phyloP scores from a whole-genome alignment of 2,888 invertebrate species.

The Falcaria lacertinaria region DNA sequence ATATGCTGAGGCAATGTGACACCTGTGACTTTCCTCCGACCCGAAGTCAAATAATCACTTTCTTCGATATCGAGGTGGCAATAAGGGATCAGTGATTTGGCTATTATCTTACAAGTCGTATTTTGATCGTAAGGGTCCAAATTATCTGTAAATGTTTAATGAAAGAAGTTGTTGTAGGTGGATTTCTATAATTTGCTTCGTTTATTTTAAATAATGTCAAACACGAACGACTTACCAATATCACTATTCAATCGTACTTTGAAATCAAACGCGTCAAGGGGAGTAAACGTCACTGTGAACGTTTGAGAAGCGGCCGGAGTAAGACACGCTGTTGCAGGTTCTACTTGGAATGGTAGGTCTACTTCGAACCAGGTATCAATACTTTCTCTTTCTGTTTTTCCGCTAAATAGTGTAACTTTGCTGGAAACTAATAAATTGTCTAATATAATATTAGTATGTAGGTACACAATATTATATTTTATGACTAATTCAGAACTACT shows the following conservation, averaged over 20 bases:
- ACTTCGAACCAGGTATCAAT: conserved; percentile 69
- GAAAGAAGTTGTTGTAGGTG: too few relatives aligned
- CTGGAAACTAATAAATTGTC: conserved; percentile 39
- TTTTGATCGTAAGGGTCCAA: conserved; percentile 78
- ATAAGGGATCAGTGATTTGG: conserved; percentile 82
- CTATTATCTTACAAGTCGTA: conserved; percentile 72
- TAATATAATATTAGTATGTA: too few relatives aligned
- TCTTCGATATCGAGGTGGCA: conserved; percentile 85
- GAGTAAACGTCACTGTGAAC: conserved; percentile 77
- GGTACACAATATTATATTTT: too few relatives aligned
- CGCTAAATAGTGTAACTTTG: conserved; percentile 62
- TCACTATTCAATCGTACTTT: conserved; percentile 56
- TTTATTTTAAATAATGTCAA: too few relatives aligned
- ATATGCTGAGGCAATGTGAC: conserved; percentile 66
- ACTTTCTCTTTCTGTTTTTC: conserved; percentile 50
- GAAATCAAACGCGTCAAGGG: conserved; percentile 77
- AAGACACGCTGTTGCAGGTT: conserved; percentile 65
- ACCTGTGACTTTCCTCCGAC: conserved; percentile 55
- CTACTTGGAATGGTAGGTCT: conserved; percentile 73
- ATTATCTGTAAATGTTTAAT: conserved; percentile 50
- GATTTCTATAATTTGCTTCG: too few relatives aligned
- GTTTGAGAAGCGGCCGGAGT: conserved; percentile 51
- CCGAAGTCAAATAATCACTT: conserved; percentile 80
- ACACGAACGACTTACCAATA: conserved; percentile 58
- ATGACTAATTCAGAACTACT: too few relatives aligned